Conservation (phyloP, 2,888 invertebrate species). For the Rugalucina vietnamica region DNA sequence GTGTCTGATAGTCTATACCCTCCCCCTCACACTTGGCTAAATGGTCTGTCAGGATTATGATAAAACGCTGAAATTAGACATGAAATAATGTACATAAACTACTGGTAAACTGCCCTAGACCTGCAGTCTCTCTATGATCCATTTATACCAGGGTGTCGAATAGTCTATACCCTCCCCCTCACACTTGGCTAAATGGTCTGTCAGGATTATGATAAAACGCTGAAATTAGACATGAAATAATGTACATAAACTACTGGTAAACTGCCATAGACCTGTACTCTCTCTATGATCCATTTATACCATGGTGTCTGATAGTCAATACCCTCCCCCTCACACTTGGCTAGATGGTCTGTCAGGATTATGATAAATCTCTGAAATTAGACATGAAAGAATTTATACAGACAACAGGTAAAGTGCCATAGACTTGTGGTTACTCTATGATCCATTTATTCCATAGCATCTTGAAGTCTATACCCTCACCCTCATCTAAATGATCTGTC, state of each 20-base stretch:
- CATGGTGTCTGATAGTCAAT: constrained; percentile 96
- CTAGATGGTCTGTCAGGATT: constrained; percentile 97
- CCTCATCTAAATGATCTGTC: too few relatives aligned
- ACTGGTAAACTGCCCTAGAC: too few relatives aligned
- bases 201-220: constrained; percentile 98
- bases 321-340: constrained; percentile 96
- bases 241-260: background rate
- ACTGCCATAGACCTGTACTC: background rate
- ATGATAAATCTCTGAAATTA: constrained; percentile 96
- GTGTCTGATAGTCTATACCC: constrained; percentile 95
- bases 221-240: constrained; percentile 78
- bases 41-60: constrained; percentile 98
- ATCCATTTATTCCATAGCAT: too few relatives aligned
- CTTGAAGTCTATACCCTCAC: too few relatives aligned
- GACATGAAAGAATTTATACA: too few relatives aligned
- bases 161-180: constrained; percentile 97
- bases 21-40: constrained; percentile 96
- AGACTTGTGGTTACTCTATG: too few relatives aligned
- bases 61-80: constrained; percentile 94
- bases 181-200: constrained; percentile 96
- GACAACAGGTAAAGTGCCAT: too few relatives aligned
- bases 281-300: constrained; percentile 80
- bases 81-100: too few relatives aligned
- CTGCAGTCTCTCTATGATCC: constrained; percentile 96
- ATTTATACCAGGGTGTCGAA: constrained; percentile 97